Evolutionary conservation across 2,797 vertebrate species (phyloP).

Genomic region (Geotrypetes seraphini): DNA sequence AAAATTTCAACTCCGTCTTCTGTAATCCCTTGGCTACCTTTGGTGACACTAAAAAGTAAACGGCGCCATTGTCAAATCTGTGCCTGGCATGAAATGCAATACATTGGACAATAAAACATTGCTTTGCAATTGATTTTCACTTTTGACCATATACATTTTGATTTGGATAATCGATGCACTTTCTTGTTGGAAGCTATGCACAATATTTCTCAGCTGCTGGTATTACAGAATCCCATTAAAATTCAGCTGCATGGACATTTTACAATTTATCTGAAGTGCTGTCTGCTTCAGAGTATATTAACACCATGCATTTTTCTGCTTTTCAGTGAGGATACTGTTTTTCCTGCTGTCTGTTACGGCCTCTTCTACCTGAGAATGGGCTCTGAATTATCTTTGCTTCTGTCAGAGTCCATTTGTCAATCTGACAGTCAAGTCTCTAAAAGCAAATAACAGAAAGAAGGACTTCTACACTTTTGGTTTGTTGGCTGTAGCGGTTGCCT

Average conservation of each 20-base stretch:
- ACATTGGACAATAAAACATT: not conserved
- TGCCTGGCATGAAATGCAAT: not conserved
- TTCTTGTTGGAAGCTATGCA: conserved; percentile 1
- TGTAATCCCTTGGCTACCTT: conserved; percentile 15
- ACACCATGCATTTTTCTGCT: not conserved
- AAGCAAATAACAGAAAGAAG: conserved; percentile 34
- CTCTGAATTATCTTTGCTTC: conserved; percentile 39
- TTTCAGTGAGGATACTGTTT: conserved; percentile 6
- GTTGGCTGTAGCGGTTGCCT: conserved; percentile 10
- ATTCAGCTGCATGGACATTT: not conserved
- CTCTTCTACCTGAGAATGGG: conserved; percentile 21
- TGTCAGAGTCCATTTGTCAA: conserved; percentile 44
- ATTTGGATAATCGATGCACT: conserved; percentile 6
- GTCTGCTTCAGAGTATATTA: conserved; percentile 1
- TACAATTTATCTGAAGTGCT: not conserved
- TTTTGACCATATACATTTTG: conserved; percentile 1
- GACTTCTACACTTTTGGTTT: conserved; percentile 16
- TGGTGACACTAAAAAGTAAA: conserved; percentile 11
- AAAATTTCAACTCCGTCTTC: conserved; percentile 12
- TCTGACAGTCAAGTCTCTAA: conserved; percentile 32
- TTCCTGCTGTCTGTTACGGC: conserved; percentile 23
- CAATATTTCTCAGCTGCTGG: not conserved
- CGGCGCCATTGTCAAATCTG: conserved; percentile 1
- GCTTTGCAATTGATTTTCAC: conserved; percentile 14
- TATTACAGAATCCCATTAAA: not conserved